Conservation (phyloP, 2,797 vertebrate species). For the Eulemur coronatus region DNA sequence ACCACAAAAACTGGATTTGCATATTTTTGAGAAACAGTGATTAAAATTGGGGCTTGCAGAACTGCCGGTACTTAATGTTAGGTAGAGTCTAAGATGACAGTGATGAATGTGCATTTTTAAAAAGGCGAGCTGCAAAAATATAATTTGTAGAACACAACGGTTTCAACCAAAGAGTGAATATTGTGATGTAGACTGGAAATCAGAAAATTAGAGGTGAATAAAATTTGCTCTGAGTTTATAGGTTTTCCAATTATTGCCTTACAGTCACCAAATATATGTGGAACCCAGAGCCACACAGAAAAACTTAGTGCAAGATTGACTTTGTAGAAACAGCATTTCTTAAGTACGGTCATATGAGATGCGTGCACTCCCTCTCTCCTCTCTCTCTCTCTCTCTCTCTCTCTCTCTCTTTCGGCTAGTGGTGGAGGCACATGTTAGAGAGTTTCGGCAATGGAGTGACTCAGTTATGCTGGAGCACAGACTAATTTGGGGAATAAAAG, state of each 20-base stretch:
- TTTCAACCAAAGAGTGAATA: slow-evolving; percentile 30
- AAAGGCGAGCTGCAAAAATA: slow-evolving; percentile 17
- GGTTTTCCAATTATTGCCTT: background rate
- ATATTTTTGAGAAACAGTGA: slow-evolving; percentile 36
- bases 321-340: background rate
- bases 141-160: slow-evolving; percentile 30
- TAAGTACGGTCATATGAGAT: background rate
- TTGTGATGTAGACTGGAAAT: slow-evolving; percentile 23
- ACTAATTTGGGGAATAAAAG: background rate
- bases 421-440: background rate
- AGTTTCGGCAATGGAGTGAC: background rate
- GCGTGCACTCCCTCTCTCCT: background rate
- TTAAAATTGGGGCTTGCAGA: slow-evolving; percentile 24
- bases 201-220: slow-evolving; percentile 7
- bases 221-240: background rate
- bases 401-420: background rate
- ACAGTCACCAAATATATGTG: background rate
- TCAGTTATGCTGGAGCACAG: background rate
- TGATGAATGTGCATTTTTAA: slow-evolving; percentile 34
- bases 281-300: background rate
- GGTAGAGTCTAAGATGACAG: background rate
- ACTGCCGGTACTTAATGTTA: background rate
- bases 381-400: background rate
- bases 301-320: background rate
- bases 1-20: background rate